Evolutionary conservation across 2,797 vertebrate species (phyloP).

Genomic region (Bovichtus diacanthus): DNA sequence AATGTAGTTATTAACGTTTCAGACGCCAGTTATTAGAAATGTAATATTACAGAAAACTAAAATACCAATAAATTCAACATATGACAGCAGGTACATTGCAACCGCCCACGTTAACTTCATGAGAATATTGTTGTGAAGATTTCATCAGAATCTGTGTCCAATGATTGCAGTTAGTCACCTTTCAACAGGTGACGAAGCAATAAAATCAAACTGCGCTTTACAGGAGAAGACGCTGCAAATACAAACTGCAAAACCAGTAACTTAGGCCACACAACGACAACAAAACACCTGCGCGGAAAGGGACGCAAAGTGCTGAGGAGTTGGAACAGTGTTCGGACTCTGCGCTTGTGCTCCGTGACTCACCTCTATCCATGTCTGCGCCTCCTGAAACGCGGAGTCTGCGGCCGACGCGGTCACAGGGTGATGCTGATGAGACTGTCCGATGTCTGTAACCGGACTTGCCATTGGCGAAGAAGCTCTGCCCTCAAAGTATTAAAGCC

Average conservation of each 20-base stretch:
- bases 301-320: background rate
- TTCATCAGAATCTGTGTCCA: background rate
- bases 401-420: slow-evolving; percentile 77
- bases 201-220: slow-evolving; percentile 15
- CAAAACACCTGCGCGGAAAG: slow-evolving; percentile 31
- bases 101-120: background rate
- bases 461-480: slow-evolving; percentile 87
- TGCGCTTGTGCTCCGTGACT: slow-evolving; percentile 47
- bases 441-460: slow-evolving; percentile 86
- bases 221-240: slow-evolving; percentile 6
- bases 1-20: background rate
- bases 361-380: slow-evolving; percentile 98
- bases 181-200: slow-evolving; percentile 81
- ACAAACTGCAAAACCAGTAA: slow-evolving; percentile 8
- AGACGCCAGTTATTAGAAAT: background rate
- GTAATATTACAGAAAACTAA: background rate
- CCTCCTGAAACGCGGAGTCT: slow-evolving; percentile 90
- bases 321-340: background rate
- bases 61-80: background rate
- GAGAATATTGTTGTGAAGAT: accelerated
- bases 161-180: slow-evolving; percentile 27
- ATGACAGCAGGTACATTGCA: background rate
- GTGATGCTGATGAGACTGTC: slow-evolving; percentile 86
- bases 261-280: slow-evolving; percentile 24
- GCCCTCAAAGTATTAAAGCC: slow-evolving; percentile 37